These are phyloP conservation scores for Stichopus chloronotus DNA, from an alignment of 35 echinoderm and acorn worm genomes.

Conservation along the genomic window DNA sequence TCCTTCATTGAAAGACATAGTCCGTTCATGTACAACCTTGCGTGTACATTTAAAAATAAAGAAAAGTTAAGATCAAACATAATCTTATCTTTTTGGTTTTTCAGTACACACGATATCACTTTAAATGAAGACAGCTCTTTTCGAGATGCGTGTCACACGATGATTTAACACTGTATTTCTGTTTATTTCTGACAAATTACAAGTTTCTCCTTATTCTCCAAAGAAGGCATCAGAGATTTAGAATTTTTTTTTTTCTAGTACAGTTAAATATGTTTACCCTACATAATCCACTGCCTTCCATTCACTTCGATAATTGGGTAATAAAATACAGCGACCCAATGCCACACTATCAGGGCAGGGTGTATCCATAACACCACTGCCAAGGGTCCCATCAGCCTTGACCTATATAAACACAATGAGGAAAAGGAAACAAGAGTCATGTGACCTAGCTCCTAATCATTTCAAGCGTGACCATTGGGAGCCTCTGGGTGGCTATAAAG, in stretches of 20 bases:
- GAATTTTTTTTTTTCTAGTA: not conserved
- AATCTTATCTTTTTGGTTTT: no score
- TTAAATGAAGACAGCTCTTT: no score
- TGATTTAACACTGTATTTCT: not conserved
- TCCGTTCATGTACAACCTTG: no score
- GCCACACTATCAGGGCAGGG: not conserved
- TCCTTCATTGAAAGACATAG: no score
- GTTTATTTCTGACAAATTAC: not conserved
- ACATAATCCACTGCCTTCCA: no score
- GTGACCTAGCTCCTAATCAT: not conserved
- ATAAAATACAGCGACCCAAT: not conserved
- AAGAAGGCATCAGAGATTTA: not conserved
- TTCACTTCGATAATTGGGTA: not conserved
- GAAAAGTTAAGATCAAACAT: no score
- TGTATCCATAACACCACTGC: not conserved
- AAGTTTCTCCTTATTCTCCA: not conserved
- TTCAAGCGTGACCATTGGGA: not conserved
- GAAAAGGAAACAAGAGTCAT: not conserved
- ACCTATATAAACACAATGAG: not conserved
- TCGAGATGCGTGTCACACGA: not conserved
- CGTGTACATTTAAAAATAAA: no score
- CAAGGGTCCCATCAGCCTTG: not conserved
- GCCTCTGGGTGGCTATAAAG: no score
- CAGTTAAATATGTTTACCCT: no score
- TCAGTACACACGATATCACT: no score